Conservation (phyloP, 1,140 invertebrate genomes). For the Anagrus nilaparvatae region DNA sequence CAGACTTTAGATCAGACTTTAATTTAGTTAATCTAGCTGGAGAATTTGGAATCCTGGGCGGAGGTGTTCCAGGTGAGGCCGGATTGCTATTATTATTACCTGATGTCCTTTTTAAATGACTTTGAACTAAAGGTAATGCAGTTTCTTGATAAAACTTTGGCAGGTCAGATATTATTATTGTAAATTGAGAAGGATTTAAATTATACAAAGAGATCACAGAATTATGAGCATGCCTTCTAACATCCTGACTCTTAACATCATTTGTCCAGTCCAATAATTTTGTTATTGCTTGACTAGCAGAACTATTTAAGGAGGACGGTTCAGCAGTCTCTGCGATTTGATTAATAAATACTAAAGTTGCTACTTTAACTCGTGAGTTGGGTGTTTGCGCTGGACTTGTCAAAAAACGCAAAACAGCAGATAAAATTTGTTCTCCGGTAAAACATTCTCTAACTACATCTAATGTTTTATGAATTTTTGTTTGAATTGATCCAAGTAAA, state of each 20-base stretch:
- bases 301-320: constrained; percentile 36
- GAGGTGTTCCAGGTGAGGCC: constrained; percentile 42
- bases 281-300: constrained; percentile 51
- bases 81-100: constrained; percentile 43
- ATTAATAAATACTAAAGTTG: constrained; percentile 63
- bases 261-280: constrained; percentile 56
- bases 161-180: constrained; percentile 69
- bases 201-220: constrained; percentile 82
- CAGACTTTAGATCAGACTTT: constrained; percentile 23
- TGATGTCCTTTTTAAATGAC: constrained; percentile 60
- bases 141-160: constrained; percentile 73
- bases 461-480: constrained; percentile 78
- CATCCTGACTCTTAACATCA: constrained; percentile 65
- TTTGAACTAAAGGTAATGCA: constrained; percentile 74
- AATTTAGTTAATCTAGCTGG: constrained; percentile 31
- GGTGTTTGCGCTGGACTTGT: constrained; percentile 85
- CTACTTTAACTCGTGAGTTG: constrained; percentile 72
- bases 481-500: constrained; percentile 78
- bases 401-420: constrained; percentile 61
- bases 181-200: constrained; percentile 78
- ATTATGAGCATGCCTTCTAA: constrained; percentile 65
- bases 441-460: constrained; percentile 69
- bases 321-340: constrained; percentile 54
- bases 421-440: constrained; percentile 52
- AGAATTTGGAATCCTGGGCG: constrained; percentile 33